Evolutionary conservation across 2,888 invertebrate species (phyloP).

Genomic region (Calameuta idolon): DNA sequence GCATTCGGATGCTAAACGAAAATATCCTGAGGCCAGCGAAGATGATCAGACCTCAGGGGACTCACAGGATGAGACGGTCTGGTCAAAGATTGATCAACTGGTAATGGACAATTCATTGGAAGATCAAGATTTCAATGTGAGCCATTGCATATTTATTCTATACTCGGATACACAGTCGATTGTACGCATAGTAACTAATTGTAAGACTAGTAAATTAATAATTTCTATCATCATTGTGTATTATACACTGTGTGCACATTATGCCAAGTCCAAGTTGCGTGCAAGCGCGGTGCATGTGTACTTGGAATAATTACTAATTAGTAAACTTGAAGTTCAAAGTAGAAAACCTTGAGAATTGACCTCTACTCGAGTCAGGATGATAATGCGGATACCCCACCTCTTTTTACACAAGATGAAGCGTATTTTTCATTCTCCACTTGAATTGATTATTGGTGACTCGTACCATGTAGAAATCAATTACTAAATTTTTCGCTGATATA

Average conservation of each 20-base stretch:
- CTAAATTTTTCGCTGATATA: background rate
- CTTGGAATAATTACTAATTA: background rate
- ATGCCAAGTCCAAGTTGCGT: background rate
- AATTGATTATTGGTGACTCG: background rate
- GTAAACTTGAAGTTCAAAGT: slow-evolving; percentile 11
- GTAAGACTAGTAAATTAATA: background rate
- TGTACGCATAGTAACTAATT: background rate
- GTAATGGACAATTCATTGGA: slow-evolving; percentile 35
- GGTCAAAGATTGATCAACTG: slow-evolving; percentile 42
- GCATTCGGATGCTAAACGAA: slow-evolving; percentile 39
- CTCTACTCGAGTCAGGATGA: slow-evolving; percentile 14
- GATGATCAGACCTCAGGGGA: slow-evolving; percentile 33
- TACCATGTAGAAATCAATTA: background rate
- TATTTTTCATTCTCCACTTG: slow-evolving; percentile 14
- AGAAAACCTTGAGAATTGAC: slow-evolving; percentile 37
- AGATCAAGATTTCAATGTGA: slow-evolving; percentile 51
- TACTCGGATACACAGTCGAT: background rate
- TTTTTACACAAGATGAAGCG: slow-evolving; percentile 22
- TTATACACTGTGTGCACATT: background rate
- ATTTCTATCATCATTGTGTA: background rate
- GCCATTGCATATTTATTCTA: slow-evolving; percentile 12
- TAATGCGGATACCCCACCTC: slow-evolving; percentile 25
- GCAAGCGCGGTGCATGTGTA: background rate
- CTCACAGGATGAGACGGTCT: slow-evolving; percentile 41
- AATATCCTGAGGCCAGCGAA: slow-evolving; percentile 40